Conservation (phyloP, 2,113 vertebrate species). For the Triplophysa siluroides region DNA sequence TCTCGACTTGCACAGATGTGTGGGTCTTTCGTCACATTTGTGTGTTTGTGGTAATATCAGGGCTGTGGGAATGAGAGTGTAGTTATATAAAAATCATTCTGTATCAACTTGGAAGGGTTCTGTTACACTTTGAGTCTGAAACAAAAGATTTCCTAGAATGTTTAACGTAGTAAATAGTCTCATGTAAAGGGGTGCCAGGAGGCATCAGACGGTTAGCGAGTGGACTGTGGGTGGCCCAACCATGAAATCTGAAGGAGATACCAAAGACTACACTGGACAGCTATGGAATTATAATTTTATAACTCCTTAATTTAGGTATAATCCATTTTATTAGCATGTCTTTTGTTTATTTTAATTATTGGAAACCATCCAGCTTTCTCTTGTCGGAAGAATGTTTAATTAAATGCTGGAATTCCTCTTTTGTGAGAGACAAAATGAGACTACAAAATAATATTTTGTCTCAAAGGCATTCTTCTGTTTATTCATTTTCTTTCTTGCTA, state of each 20-base stretch:
- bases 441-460: slow-evolving; percentile 25
- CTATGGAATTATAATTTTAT: no score
- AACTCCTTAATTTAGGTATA: no score
- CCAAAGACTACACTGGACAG: no score
- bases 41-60: neutral
- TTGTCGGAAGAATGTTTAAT: slow-evolving; percentile 16
- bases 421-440: slow-evolving; percentile 24
- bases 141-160: no score
- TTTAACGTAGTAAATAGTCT: no score
- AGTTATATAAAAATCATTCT: neutral
- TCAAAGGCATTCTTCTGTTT: slow-evolving; percentile 24
- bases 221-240: no score
- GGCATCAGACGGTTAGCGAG: no score
- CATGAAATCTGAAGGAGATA: no score
- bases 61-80: neutral
- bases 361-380: slow-evolving; percentile 8
- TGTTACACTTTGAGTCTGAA: slow-evolving; percentile 34
- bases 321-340: no score
- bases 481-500: slow-evolving; percentile 7
- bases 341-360: slow-evolving; percentile 39
- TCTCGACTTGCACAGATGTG: neutral
- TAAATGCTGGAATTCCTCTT: slow-evolving; percentile 16
- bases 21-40: neutral
- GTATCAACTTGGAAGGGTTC: neutral
- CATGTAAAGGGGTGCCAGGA: no score